These are phyloP conservation scores for Phyllotis vaccarum DNA, from an alignment of 2,797 vertebrate species.

Conservation along the genomic window DNA sequence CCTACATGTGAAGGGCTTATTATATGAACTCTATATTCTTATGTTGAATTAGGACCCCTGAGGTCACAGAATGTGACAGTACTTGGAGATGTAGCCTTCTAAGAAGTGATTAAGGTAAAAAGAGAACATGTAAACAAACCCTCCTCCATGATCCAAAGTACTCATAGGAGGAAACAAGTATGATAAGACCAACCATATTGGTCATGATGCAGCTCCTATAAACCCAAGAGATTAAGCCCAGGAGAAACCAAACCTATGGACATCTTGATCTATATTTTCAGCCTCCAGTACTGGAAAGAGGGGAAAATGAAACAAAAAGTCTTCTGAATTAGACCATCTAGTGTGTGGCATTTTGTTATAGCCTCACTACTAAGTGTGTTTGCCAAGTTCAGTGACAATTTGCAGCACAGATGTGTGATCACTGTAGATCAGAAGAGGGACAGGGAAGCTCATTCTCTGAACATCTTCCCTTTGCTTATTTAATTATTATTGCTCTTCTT, in stretches of 20 bases:
- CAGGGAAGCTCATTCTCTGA: not conserved
- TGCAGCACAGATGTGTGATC: not conserved
- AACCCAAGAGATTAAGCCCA: not conserved
- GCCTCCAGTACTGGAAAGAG: not conserved
- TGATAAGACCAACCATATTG: not conserved
- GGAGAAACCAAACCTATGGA: not conserved
- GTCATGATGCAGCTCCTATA: not conserved
- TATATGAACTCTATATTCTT: not conserved
- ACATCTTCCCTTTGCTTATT: not conserved
- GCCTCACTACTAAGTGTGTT: not conserved
- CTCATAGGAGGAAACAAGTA: not conserved
- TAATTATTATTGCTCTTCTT: not conserved
- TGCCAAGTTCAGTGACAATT: not conserved
- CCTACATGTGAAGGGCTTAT: not conserved
- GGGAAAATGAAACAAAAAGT: not conserved
- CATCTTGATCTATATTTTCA: not conserved
- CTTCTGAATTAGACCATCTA: not conserved
- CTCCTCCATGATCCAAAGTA: not conserved
- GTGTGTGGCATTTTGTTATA: not conserved
- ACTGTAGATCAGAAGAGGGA: not conserved
- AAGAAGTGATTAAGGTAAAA: slow-evolving; percentile 16
- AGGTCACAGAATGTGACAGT: not conserved
- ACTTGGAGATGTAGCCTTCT: not conserved
- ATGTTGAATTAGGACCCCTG: not conserved
- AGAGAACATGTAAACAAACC: not conserved